Evolutionary conservation across 2,888 invertebrate genomes (phyloP).

Genomic region (Trissolcus japonicus): DNA sequence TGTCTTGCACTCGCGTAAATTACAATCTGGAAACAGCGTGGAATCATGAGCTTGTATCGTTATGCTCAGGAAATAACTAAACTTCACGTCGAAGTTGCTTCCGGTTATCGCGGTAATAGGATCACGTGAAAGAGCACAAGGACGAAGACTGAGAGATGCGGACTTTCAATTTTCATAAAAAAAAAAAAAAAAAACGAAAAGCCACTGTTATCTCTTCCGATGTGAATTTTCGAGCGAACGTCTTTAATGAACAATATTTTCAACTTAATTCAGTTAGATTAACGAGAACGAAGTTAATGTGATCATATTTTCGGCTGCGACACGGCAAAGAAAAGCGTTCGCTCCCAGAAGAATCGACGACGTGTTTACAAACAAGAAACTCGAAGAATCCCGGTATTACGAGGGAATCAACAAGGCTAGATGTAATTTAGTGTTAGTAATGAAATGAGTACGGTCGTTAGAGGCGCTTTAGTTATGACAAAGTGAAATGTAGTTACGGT

Average conservation of each 20-base stretch:
- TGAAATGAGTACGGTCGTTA: conserved; percentile 32
- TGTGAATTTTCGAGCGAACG: conserved; percentile 31
- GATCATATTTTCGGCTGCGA: conserved; percentile 34
- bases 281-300: conserved; percentile 16
- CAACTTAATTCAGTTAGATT: conserved; percentile 19
- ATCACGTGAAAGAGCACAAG: conserved; percentile 29
- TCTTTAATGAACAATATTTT: conserved; percentile 3
- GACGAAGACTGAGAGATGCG: conserved; percentile 27
- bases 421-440: conserved; percentile 33
- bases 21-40: conserved; percentile 55
- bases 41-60: conserved; percentile 46
- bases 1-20: conserved; percentile 53
- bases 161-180: conserved; percentile 46
- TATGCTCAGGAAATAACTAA: conserved; percentile 48
- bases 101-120: conserved; percentile 56
- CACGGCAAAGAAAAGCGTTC: conserved; percentile 24
- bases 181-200: conserved; percentile 20
- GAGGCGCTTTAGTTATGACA: conserved; percentile 41
- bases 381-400: conserved; percentile 12
- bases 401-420: conserved; percentile 25
- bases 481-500: conserved; percentile 42
- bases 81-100: conserved; percentile 54
- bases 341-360: neutral
- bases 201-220: conserved; percentile 21
- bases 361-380: conserved; percentile 24